Evolutionary conservation across 2,113 vertebrate genomes (phyloP).

Genomic region (Alaudala cheleensis): DNA sequence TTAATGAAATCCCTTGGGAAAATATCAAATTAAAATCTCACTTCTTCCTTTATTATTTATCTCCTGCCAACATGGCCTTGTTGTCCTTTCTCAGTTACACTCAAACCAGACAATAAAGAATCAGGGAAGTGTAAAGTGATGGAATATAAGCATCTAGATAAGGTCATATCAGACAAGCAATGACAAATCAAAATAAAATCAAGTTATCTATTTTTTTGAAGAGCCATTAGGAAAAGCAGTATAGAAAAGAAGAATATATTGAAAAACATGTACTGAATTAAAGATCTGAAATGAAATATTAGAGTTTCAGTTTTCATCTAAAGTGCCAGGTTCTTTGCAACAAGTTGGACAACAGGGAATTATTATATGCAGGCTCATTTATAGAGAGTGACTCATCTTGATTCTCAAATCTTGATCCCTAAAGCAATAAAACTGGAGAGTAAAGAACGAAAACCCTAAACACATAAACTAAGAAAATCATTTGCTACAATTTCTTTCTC

Average conservation of each 20-base stretch:
- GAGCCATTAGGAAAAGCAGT: not conserved
- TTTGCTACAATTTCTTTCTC: not conserved
- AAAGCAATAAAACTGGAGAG: not conserved
- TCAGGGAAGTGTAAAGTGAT: not conserved
- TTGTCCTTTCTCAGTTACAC: not conserved
- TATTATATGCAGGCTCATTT: not conserved
- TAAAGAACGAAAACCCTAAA: not conserved
- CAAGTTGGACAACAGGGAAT: not conserved
- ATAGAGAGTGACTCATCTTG: not conserved
- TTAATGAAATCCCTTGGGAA: not conserved
- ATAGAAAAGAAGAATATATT: not conserved
- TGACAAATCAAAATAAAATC: not conserved
- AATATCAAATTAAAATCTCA: not conserved
- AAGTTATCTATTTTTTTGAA: not conserved
- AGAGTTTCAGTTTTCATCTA: not conserved
- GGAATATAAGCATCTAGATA: not conserved
- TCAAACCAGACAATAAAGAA: not conserved
- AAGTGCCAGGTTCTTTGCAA: not conserved
- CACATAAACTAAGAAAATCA: not conserved
- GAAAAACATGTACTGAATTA: not conserved
- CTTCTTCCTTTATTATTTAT: not conserved
- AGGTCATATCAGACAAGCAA: not conserved
- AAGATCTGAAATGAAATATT: not conserved
- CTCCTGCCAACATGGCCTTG: not conserved
- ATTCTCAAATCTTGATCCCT: not conserved